These are phyloP conservation scores for Rhinogobius similis DNA, from an alignment of 2,113 vertebrate species.

Conservation along the genomic window DNA sequence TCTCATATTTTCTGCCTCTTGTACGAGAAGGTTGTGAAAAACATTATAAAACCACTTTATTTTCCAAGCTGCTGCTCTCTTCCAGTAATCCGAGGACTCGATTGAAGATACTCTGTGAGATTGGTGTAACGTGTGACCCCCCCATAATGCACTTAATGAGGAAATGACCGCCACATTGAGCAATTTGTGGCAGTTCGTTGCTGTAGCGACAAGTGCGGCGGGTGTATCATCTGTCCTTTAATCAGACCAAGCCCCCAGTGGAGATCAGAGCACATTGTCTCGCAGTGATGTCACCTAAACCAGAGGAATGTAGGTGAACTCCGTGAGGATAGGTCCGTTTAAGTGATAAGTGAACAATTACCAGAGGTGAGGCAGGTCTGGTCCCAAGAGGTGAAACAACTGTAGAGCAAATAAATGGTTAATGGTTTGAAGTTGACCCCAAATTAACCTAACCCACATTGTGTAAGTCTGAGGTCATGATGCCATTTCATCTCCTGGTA, in stretches of 20 bases:
- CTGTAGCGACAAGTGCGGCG: constrained; percentile 55
- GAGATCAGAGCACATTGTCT: constrained; percentile 20
- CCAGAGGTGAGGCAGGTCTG: not conserved
- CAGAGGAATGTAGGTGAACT: not conserved
- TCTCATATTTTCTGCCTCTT: not conserved
- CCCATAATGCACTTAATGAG: constrained; percentile 57
- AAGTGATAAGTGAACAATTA: not conserved
- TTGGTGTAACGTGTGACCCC: constrained; percentile 53
- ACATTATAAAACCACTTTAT: not conserved
- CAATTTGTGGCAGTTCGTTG: constrained; percentile 61
- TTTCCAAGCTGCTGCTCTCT: constrained; percentile 17
- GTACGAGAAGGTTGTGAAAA: not conserved
- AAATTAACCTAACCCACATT: constrained; percentile 1
- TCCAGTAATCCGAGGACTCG: constrained; percentile 53
- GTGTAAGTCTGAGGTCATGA: not conserved
- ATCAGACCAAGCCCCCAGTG: constrained; percentile 52
- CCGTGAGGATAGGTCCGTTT: not conserved
- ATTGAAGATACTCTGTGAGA: constrained; percentile 44
- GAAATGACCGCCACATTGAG: constrained; percentile 66
- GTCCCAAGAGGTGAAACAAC: not conserved
- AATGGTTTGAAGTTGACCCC: constrained; percentile 6
- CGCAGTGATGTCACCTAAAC: constrained; percentile 1
- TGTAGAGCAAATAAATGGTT: not conserved
- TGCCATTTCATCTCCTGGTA: not conserved
- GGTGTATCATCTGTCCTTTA: constrained; percentile 63